Conservation (phyloP, 2,888 invertebrate species). For the Rosalia funebris region DNA sequence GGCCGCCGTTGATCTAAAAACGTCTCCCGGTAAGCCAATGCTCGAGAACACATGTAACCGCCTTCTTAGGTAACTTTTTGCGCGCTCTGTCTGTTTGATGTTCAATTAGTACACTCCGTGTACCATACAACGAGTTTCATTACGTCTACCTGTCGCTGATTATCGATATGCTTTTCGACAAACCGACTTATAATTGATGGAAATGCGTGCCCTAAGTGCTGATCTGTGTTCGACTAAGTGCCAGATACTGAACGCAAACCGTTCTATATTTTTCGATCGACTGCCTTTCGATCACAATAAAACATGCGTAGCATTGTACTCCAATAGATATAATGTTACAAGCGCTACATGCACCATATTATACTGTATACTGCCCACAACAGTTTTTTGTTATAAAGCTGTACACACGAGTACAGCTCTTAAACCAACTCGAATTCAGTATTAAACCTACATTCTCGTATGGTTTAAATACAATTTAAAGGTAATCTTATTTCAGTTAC, state of each 20-base stretch:
- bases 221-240: slow-evolving; percentile 39
- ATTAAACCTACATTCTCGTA: too few species aligned
- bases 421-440: too few species aligned
- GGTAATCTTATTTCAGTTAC: too few species aligned
- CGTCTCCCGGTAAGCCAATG: slow-evolving; percentile 53
- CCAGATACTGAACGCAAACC: slow-evolving; percentile 11
- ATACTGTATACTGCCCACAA: too few species aligned
- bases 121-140: slow-evolving; percentile 29
- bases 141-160: slow-evolving; percentile 26
- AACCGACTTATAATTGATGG: slow-evolving; percentile 41
- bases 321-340: too few species aligned
- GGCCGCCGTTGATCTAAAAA: slow-evolving; percentile 54
- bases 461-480: too few species aligned
- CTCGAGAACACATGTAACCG: slow-evolving; percentile 58
- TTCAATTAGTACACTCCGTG: slow-evolving; percentile 51
- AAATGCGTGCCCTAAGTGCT: slow-evolving; percentile 42
- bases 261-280: slow-evolving; percentile 29
- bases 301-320: not conserved
- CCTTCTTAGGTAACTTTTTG: slow-evolving; percentile 54
- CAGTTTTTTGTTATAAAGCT: too few species aligned
- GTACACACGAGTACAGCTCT: too few species aligned
- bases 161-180: slow-evolving; percentile 35
- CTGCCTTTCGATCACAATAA: not conserved
- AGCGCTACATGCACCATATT: too few species aligned
- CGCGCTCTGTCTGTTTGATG: slow-evolving; percentile 46